Evolutionary conservation across 2,888 invertebrate genomes (phyloP).

Genomic region (Ethmia dodecea): DNA sequence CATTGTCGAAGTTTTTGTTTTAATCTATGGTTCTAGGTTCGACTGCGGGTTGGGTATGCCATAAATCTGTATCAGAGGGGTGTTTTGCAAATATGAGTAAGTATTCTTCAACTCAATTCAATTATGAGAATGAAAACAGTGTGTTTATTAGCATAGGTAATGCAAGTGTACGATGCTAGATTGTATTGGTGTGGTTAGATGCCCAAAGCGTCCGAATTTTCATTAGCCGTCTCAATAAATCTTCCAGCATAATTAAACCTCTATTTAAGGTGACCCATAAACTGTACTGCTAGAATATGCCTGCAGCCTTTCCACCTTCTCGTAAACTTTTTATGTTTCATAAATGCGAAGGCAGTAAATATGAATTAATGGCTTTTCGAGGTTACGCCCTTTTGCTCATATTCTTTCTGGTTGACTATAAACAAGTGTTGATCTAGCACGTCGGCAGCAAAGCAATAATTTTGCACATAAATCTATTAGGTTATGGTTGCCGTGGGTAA

Average conservation of each 20-base stretch:
- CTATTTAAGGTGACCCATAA: constrained; percentile 65
- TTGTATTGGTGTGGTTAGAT: no score
- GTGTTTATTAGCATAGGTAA: no score
- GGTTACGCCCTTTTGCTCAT: constrained; percentile 46
- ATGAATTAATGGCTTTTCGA: constrained; percentile 66
- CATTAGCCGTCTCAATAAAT: constrained; percentile 44
- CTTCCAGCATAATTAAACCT: constrained; percentile 52
- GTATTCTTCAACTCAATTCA: no score
- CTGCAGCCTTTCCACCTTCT: constrained; percentile 57
- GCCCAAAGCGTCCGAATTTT: constrained; percentile 27
- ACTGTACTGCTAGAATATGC: constrained; percentile 47
- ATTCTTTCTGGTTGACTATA: constrained; percentile 39
- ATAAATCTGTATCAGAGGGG: no score
- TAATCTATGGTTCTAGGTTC: no score
- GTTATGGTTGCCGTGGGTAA: constrained; percentile 29
- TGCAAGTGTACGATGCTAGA: no score
- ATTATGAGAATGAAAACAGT: no score
- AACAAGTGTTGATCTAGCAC: constrained; percentile 43
- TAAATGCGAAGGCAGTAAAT: constrained; percentile 68
- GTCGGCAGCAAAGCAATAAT: constrained; percentile 32
- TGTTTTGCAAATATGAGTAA: no score
- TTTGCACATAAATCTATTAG: constrained; percentile 32
- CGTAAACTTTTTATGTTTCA: constrained; percentile 72
- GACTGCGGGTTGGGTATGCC: no score
- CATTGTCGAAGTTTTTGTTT: no score